Evolutionary conservation across 1,140 invertebrate species (phyloP), one percentile per base, ranked within the genome.

Genomic region (Paraescarpia echinospica): DNA sequence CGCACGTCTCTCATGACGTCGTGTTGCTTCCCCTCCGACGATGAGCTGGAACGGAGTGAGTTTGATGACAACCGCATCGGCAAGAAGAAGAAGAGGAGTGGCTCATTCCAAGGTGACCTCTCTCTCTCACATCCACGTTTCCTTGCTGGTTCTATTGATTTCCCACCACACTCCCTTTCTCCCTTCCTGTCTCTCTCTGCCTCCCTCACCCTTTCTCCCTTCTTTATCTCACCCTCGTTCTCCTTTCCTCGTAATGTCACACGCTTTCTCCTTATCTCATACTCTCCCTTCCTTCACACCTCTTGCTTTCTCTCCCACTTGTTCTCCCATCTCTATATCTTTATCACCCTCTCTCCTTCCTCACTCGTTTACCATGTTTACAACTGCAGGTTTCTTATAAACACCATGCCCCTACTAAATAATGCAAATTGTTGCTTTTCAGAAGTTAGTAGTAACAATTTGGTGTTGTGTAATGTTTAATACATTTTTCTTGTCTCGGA

Each of bases 91-190:
- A 97, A 98, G 95, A 97, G 97, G 95, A 98, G 98, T 97, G 97
- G 98, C 94, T 98, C 98, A 94, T 96, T 98, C 93, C 98, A 98
- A 96, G 97, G 98, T 98, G 96, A 33, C 34, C 48, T 41, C 8
- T 18, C 48, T 91, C 89, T 41, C 14, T 34, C 90, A 4, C 34
- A 4, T 90, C 8, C 33, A 4, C 31, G 14, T 12, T 41, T 41
- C 41, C 4, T 4, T 41, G 41, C 41, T 12, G 12, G 41, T 41
- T 41, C 4, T 77, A 77, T 77, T 18, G 14, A 18, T 77, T 77
- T 31, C 59, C 22, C 59, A 8, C 48, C 48, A 51, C 59, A 27
- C 0, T 77, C 59, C 27, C 12, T 77, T 77, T 77, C 59, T 77
- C 9, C 59, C 59, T 31, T 2, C 8, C 27, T 18, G 5, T 27